phyloP scores from a whole-genome alignment of 2,888 invertebrate species.

The Rhamphomyia laevipes region DNA sequence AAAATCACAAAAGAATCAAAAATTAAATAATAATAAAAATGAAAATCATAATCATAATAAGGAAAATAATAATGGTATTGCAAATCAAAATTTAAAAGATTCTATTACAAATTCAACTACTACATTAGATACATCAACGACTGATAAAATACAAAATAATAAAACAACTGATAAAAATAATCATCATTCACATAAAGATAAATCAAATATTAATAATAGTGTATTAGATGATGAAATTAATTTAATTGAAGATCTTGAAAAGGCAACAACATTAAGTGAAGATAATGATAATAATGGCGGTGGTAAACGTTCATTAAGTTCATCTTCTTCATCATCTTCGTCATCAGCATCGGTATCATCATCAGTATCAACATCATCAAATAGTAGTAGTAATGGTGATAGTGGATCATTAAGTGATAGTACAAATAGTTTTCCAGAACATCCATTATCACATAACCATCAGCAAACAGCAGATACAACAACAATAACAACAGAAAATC shows the following conservation, averaged over 20 bases:
- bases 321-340: background rate
- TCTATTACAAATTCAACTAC: conserved; percentile 17
- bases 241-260: conserved; percentile 22
- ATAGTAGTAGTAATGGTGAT: conserved; percentile 20
- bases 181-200: conserved; percentile 31
- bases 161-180: conserved; percentile 36
- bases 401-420: conserved; percentile 24
- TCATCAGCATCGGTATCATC: background rate
- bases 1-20: conserved; percentile 18
- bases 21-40: background rate
- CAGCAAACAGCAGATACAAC: conserved; percentile 4
- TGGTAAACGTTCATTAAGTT: conserved; percentile 18
- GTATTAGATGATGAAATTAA: conserved; percentile 22
- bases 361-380: conserved; percentile 5
- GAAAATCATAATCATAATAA: background rate
- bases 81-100: conserved; percentile 11
- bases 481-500: background rate
- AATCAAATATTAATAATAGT: conserved; percentile 19
- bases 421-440: conserved; percentile 27
- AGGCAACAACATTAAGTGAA: conserved; percentile 13
- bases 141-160: conserved; percentile 15
- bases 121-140: conserved; percentile 44
- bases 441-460: conserved; percentile 10
- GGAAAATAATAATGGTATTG: conserved; percentile 12
- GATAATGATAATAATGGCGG: conserved; percentile 17